Percentiles rank a stretch among this genome's conserved stretches.
phyloP scores from a whole-genome alignment of 2,113 vertebrate genomes.

The Ammodytes marinus region DNA sequence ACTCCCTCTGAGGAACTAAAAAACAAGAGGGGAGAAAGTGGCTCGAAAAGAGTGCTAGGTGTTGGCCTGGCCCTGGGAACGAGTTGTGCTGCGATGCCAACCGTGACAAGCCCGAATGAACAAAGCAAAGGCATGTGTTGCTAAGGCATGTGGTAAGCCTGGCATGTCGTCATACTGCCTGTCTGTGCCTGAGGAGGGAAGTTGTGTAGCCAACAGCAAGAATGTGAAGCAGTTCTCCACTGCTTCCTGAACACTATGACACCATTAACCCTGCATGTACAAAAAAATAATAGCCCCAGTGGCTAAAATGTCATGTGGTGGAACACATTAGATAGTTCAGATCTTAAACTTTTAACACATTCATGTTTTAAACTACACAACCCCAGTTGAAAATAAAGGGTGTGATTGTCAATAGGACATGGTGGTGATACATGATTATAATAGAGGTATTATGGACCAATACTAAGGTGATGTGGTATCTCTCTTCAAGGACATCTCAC shows the following conservation, averaged over 20 bases:
- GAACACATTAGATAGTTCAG: not conserved
- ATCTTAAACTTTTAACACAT: not conserved
- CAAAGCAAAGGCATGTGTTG: slow-evolving; percentile 5
- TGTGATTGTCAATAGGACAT: not conserved
- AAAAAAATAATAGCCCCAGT: slow-evolving; percentile 3
- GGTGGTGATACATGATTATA: slow-evolving; percentile 35
- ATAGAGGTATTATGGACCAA: slow-evolving; percentile 32
- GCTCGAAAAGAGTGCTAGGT: slow-evolving; percentile 3
- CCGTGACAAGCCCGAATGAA: slow-evolving; percentile 9
- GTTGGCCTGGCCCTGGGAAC: slow-evolving; percentile 37
- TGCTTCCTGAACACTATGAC: slow-evolving; percentile 5
- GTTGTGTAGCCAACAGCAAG: slow-evolving; percentile 27
- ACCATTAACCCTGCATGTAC: not conserved
- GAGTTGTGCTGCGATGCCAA: slow-evolving; percentile 23
- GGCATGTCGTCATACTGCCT: slow-evolving; percentile 51
- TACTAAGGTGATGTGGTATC: slow-evolving; percentile 36
- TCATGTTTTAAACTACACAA: slow-evolving; percentile 20
- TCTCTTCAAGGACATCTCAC: slow-evolving; percentile 1
- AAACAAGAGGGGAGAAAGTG: not conserved
- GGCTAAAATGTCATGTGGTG: not conserved
- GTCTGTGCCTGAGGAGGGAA: slow-evolving; percentile 55
- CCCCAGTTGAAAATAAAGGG: slow-evolving; percentile 21
- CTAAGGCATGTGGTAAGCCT: slow-evolving; percentile 37
- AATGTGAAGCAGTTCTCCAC: slow-evolving; percentile 39
- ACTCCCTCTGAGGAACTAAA: slow-evolving; percentile 13